Base-by-base conservation (phyloP, 1,140 invertebrate genomes). In the Pseudachorutes palmiensis region DNA sequence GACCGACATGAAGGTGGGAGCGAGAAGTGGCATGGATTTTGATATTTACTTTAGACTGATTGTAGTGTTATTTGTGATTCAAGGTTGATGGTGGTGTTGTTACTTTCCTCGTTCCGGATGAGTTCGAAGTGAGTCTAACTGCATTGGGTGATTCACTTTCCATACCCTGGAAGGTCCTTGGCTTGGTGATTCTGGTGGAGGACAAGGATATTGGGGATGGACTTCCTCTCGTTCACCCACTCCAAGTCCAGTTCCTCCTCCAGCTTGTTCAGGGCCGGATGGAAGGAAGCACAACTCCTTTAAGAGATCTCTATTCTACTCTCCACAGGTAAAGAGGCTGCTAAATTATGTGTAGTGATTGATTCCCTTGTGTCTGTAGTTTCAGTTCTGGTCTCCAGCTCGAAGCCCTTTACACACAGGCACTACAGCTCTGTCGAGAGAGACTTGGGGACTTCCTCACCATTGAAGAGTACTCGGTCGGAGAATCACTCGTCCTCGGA, bases 171-270 rank as follows among this genome's bases (percentile, higher is more conserved):
- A 82, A 93, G 66, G 82, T 99, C 51, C 80, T 98, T 67, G 92
- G 97, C 76, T 90, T 98, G 69, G 91, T 95, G 74, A 90, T 98
- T 74, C 80, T 98, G 1, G 95, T 99, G 1, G 92, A 97, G 77
- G 96, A 98, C 76, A 90, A 89, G 78, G 94, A 98, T 81, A 97
- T 94, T 64, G 94, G 95, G 76, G 94, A 97, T 84, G 94, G 94
- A 9, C 96, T 95, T 79, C 84, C 91, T 0, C 81, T 98, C 58
- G 94, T 97, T 0, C 94, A 98, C 82, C 87, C 87, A 5, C 81
- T 95, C 14, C 94, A 97, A 84, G 85, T 96, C 3, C 86, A 89
- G 72, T 98, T 92, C 79, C 87, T 98, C 62, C 92, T 97, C 76
- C 89, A 94, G 76, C 83, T 89, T 61, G 86, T 95, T 0, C 96